Conservation (phyloP, 1,140 invertebrate species). For the Drosophila lacteicornis region DNA sequence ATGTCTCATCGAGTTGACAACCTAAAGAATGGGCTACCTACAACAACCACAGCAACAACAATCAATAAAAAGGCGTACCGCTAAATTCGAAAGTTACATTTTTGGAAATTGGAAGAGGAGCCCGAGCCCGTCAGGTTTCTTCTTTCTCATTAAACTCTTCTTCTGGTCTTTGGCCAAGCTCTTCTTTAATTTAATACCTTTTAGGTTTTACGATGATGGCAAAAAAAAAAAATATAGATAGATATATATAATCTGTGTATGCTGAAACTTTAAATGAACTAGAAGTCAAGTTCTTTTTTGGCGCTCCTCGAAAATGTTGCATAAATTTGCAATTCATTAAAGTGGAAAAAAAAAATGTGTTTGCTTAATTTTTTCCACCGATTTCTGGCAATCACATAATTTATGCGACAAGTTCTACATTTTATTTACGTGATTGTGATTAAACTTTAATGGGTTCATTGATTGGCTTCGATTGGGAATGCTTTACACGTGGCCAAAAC, state of each 20-base stretch:
- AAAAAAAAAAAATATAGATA: constrained; percentile 44
- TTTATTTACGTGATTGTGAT: constrained; percentile 81
- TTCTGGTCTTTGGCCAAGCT: constrained; percentile 38
- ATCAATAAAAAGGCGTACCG: constrained; percentile 83
- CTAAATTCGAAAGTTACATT: constrained; percentile 83
- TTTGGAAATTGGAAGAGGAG: constrained; percentile 74
- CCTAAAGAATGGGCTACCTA: constrained; percentile 76
- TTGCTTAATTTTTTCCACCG: constrained; percentile 72
- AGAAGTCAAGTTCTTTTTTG: constrained; percentile 83
- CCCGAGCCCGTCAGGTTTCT: constrained; percentile 67
- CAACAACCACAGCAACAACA: constrained; percentile 48
- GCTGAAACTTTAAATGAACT: constrained; percentile 67
- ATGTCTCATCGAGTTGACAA: constrained; percentile 83
- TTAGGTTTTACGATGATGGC: constrained; percentile 67
- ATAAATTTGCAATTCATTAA: constrained; percentile 82
- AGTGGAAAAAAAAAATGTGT: constrained; percentile 34
- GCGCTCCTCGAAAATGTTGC: constrained; percentile 66
- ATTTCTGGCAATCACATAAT: constrained; percentile 70
- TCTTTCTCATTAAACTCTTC: constrained; percentile 82
- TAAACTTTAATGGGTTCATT: constrained; percentile 83
- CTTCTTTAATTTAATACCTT: constrained; percentile 79
- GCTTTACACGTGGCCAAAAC: constrained; percentile 68
- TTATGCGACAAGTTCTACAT: constrained; percentile 81
- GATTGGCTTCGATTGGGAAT: constrained; percentile 61
- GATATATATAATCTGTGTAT: constrained; percentile 26